phyloP scores from a whole-genome alignment of 1,140 invertebrate genomes.

The Lasioglossum baleicum region DNA sequence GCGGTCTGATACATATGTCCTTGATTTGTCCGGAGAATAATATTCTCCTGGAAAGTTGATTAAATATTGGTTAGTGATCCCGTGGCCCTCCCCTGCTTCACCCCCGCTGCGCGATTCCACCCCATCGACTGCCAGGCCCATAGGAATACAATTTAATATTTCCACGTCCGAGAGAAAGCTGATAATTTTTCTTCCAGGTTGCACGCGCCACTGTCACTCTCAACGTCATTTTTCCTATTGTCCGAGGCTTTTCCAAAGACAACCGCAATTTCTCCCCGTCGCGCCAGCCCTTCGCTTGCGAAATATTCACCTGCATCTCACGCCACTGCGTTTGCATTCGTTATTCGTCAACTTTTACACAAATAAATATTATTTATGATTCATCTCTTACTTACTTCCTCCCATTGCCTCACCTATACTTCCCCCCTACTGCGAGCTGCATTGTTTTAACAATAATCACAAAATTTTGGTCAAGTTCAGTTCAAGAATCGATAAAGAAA shows the following conservation, averaged over 20 bases:
- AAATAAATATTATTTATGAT: no score
- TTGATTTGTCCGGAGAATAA: conserved; percentile 78
- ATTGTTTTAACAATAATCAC: no score
- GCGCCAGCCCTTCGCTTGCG: not conserved
- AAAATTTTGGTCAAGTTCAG: no score
- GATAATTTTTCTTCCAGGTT: conserved; percentile 54
- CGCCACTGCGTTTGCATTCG: no score
- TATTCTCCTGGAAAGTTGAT: conserved; percentile 76
- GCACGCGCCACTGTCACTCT: not conserved
- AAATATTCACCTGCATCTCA: not conserved
- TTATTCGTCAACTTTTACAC: no score
- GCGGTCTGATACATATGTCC: conserved; percentile 74
- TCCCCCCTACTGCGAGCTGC: no score
- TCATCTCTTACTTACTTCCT: no score
- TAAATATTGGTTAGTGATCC: conserved; percentile 76
- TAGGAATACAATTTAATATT: conserved; percentile 73
- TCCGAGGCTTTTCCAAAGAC: not conserved
- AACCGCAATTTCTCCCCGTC: not conserved
- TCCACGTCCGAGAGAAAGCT: conserved; percentile 48
- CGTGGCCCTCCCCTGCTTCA: conserved; percentile 34
- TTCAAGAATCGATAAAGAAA: no score
- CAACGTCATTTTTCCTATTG: conserved; percentile 5
- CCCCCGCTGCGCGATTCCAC: conserved; percentile 55
- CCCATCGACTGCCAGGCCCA: conserved; percentile 57
- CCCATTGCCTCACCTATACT: no score